Conservation (phyloP, 2,888 invertebrate genomes). For the Euplexia lucipara region DNA sequence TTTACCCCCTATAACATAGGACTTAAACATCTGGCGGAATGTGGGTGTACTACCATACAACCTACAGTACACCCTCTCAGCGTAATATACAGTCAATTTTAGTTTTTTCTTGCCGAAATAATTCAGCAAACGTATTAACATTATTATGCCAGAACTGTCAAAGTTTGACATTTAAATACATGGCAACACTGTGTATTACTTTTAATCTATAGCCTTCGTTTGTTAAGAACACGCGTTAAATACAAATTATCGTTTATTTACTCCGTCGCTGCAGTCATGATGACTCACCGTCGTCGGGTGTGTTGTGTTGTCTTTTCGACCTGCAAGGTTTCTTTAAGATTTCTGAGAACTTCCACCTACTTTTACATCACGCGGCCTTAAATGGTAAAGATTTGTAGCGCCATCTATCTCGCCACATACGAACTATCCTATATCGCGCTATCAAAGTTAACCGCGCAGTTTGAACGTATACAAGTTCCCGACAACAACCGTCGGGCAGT, state of each 20-base stretch:
- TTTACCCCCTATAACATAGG: no score
- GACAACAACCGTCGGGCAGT: no score
- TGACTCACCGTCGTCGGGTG: not conserved
- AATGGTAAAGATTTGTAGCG: not conserved
- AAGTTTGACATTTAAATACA: not conserved
- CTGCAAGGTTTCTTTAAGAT: conserved; percentile 3
- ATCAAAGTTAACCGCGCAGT: no score
- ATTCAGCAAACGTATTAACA: not conserved
- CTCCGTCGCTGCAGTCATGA: conserved; percentile 3
- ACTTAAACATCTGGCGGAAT: no score
- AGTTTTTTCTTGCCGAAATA: not conserved
- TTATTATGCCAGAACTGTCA: conserved; percentile 1
- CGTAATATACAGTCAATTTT: no score
- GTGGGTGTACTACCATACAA: no score
- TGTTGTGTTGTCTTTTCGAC: not conserved
- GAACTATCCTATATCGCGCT: no score
- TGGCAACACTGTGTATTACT: no score
- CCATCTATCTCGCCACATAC: no score
- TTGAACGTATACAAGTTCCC: no score
- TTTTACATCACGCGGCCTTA: conserved; percentile 10
- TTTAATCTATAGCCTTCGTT: not conserved
- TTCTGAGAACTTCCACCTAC: conserved; percentile 18
- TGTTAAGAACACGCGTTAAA: not conserved
- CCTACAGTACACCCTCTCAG: no score
- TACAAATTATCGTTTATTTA: conserved; percentile 18